phyloP scores from a whole-genome alignment of 2,888 invertebrate species.

The Argynnis bischoffii region DNA sequence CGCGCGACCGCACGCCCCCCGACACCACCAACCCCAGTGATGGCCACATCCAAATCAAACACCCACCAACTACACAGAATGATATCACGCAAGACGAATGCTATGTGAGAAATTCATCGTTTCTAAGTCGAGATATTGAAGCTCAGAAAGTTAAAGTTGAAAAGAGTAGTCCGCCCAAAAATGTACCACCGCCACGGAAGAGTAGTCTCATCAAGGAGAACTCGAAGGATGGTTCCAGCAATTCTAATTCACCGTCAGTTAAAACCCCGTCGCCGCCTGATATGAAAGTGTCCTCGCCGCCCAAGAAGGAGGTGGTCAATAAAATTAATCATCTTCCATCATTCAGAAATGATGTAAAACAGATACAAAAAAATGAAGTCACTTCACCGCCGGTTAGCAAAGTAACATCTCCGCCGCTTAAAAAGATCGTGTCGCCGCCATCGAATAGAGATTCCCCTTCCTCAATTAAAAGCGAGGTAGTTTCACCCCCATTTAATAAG shows the following conservation, averaged over 20 bases:
- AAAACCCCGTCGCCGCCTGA: conserved; percentile 29
- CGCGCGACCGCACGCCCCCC: conserved; percentile 38
- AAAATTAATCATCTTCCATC: conserved; percentile 30
- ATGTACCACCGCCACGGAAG: conserved; percentile 35
- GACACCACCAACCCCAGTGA: conserved; percentile 27
- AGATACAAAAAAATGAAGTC: conserved; percentile 29
- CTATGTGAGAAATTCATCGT: conserved; percentile 65
- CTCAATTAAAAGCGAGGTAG: conserved; percentile 32
- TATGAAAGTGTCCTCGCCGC: conserved; percentile 37
- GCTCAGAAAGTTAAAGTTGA: conserved; percentile 51
- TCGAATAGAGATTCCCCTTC: conserved; percentile 45
- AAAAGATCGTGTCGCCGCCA: conserved; percentile 39
- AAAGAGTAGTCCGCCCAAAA: conserved; percentile 40
- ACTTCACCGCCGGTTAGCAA: conserved; percentile 31
- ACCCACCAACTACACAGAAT: conserved; percentile 33
- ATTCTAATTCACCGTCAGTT: conserved; percentile 2
- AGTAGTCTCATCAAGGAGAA: conserved; percentile 37
- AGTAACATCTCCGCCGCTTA: conserved; percentile 17
- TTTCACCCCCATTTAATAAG: conserved; percentile 33
- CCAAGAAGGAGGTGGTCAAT: conserved; percentile 30
- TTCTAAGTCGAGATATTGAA: conserved; percentile 64
- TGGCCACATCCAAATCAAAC: conserved; percentile 41
- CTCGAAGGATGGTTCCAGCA: conserved; percentile 4
- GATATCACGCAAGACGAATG: conserved; percentile 42
- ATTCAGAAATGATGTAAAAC: conserved; percentile 29